A percentile compares a stretch with the other conserved stretches of the same genome.
phyloP scores from a whole-genome alignment of 2,113 vertebrate species.

The Myanophis thanlyinensis region DNA sequence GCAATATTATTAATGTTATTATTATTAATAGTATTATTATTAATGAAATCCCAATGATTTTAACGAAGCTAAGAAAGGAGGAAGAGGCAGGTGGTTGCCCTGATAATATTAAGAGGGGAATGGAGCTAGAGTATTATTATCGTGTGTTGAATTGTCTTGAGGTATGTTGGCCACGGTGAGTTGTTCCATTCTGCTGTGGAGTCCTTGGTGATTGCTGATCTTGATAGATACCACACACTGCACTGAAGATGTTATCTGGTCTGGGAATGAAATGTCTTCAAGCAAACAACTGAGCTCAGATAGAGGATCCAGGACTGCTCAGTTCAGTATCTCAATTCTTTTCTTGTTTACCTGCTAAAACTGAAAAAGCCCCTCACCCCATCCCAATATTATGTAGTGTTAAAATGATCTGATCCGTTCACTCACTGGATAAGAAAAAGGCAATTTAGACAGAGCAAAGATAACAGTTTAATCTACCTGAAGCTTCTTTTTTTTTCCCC shows the following conservation, averaged over 20 bases:
- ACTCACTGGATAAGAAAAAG: neutral
- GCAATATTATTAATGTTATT: no score
- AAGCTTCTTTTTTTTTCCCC: neutral
- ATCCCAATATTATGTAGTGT: neutral
- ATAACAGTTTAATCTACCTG: neutral
- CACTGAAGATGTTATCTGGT: neutral
- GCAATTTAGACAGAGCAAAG: neutral
- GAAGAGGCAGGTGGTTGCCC: neutral
- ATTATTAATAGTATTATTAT: no score
- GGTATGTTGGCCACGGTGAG: neutral
- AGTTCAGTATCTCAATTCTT: neutral
- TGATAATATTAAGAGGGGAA: neutral
- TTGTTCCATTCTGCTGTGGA: neutral
- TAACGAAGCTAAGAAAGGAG: neutral
- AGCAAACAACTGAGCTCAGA: neutral
- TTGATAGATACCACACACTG: neutral
- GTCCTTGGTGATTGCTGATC: neutral
- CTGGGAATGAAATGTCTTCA: neutral
- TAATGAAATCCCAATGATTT: neutral
- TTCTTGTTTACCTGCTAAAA: constrained; percentile 23
- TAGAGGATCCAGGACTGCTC: neutral
- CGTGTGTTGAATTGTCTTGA: neutral
- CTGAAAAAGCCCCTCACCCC: constrained; percentile 14
- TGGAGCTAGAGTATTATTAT: neutral
- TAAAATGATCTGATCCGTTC: neutral